Percentiles rank a stretch among this genome's conserved stretches.
phyloP scores from a whole-genome alignment of 2,113 vertebrate genomes.

The Alces alces region DNA sequence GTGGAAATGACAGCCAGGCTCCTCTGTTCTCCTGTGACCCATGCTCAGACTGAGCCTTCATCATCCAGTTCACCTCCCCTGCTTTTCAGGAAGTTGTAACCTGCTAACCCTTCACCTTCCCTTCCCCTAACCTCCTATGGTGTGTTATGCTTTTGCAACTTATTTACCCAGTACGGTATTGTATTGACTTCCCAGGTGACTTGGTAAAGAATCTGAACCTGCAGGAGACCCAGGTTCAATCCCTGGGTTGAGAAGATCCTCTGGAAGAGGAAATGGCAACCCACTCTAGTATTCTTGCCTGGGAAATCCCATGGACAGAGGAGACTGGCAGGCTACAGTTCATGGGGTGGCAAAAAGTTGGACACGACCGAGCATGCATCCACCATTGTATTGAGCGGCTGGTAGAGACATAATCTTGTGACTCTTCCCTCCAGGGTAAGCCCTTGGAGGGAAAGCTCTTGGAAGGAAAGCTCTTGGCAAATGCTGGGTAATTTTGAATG shows the following conservation, averaged over 20 bases:
- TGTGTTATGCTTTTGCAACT: neutral
- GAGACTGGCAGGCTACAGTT: neutral
- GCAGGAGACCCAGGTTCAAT: neutral
- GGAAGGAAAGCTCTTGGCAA: neutral
- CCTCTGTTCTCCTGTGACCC: neutral
- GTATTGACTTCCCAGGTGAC: neutral
- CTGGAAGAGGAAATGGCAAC: neutral
- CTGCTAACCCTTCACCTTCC: neutral
- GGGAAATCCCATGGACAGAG: neutral
- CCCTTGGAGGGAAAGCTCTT: neutral
- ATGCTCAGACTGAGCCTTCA: neutral
- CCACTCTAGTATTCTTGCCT: neutral
- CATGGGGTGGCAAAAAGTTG: neutral
- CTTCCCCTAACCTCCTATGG: neutral
- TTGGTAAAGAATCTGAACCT: neutral
- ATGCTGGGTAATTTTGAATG: neutral
- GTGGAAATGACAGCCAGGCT: neutral
- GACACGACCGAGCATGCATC: accelerated
- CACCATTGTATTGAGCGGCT: neutral
- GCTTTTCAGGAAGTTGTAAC: neutral
- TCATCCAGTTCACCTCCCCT: neutral
- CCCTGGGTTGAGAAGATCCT: neutral
- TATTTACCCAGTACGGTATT: neutral
- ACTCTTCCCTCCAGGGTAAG: neutral
- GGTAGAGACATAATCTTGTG: neutral